Percentiles rank a stretch among this genome's conserved stretches.
phyloP scores from a whole-genome alignment of 2,888 invertebrate species.

The Conops quadrifasciatus region DNA sequence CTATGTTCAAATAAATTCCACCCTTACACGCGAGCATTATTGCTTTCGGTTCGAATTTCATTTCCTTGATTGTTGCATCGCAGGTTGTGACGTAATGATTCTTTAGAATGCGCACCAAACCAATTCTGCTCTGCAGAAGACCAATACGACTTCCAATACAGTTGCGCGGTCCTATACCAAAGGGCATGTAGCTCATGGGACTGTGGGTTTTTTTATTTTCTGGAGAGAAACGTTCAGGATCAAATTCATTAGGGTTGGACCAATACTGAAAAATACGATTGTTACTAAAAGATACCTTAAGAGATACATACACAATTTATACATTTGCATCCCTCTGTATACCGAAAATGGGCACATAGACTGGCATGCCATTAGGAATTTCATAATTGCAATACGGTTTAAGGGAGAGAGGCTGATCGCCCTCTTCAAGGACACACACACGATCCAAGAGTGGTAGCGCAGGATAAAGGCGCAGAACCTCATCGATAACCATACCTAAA shows the following conservation, averaged over 20 bases:
- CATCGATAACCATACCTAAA: slow-evolving; percentile 64
- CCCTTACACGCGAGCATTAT: slow-evolving; percentile 51
- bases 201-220: slow-evolving; percentile 53
- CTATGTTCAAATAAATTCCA: slow-evolving; percentile 56
- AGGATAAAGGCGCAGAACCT: slow-evolving; percentile 62
- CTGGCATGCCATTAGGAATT: slow-evolving; percentile 56
- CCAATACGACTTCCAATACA: slow-evolving; percentile 62
- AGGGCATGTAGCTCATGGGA: slow-evolving; percentile 61
- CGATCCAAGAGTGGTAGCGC: slow-evolving; percentile 62
- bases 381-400: slow-evolving; percentile 56
- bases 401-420: slow-evolving; percentile 49
- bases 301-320: neutral
- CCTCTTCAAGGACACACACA: slow-evolving; percentile 48
- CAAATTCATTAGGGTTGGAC: slow-evolving; percentile 58
- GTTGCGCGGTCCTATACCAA: slow-evolving; percentile 60
- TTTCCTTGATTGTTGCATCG: slow-evolving; percentile 47
- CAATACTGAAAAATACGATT: slow-evolving; percentile 58
- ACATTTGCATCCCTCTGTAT: slow-evolving; percentile 63
- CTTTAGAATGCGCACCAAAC: slow-evolving; percentile 58
- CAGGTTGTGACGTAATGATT: slow-evolving; percentile 56
- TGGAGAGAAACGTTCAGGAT: slow-evolving; percentile 60
- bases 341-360: slow-evolving; percentile 59
- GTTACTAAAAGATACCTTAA: slow-evolving; percentile 20
- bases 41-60: slow-evolving; percentile 57
- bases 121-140: slow-evolving; percentile 57